A percentile compares a stretch with the other conserved stretches of the same genome.
Evolutionary conservation across 2,797 vertebrate genomes (phyloP).

Genomic region (Gadopsis bispinosus): DNA sequence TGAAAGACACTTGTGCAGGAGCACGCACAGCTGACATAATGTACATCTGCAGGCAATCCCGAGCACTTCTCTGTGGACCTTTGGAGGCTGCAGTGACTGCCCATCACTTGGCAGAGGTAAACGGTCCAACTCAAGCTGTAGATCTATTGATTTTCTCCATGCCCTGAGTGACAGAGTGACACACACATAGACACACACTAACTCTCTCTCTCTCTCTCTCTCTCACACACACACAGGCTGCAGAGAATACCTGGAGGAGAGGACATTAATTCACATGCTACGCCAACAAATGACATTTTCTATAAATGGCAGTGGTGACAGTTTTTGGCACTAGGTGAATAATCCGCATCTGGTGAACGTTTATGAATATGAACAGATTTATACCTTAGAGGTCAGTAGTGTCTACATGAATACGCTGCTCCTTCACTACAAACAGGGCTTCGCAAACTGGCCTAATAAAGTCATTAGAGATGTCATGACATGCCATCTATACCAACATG

Average conservation of each 20-base stretch:
- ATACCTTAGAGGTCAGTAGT: constrained; percentile 52
- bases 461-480: constrained; percentile 68
- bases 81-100: constrained; percentile 67
- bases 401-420: constrained; percentile 50
- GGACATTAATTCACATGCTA: constrained; percentile 60
- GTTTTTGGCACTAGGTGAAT: constrained; percentile 41
- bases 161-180: constrained; percentile 67
- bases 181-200: constrained; percentile 28
- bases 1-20: constrained; percentile 30
- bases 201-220: constrained; percentile 41
- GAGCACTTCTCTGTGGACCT: constrained; percentile 44
- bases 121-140: constrained; percentile 65
- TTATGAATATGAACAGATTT: constrained; percentile 56
- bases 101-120: constrained; percentile 74
- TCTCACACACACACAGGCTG: constrained; percentile 33
- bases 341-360: constrained; percentile 43
- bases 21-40: constrained; percentile 19
- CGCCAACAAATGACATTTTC: constrained; percentile 61
- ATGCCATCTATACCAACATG: constrained; percentile 56
- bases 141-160: constrained; percentile 74
- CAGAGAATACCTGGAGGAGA: constrained; percentile 65
- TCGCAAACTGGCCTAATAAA: constrained; percentile 75
- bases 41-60: constrained; percentile 38
- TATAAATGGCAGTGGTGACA: constrained; percentile 65
- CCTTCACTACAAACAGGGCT: constrained; percentile 45